Percentiles rank a stretch among this genome's conserved stretches.
Conservation (phyloP, 2,113 vertebrate species). For the Dolichotis patagonum region DNA sequence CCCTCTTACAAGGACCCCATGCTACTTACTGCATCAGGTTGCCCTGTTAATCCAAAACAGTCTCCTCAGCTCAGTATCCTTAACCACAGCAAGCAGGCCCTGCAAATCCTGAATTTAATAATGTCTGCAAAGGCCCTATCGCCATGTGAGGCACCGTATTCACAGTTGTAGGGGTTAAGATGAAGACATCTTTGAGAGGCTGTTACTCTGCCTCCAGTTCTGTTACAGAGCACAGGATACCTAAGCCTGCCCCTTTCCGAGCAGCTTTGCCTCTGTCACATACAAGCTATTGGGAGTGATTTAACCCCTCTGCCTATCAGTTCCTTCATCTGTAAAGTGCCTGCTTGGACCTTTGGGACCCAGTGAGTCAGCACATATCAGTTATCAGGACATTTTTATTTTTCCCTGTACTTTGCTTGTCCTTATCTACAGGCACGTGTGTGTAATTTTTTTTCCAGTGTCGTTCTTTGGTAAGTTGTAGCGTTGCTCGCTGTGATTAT, state of each 20-base stretch:
- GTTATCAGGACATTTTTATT: background rate
- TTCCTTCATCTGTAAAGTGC: background rate
- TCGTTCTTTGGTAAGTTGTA: background rate
- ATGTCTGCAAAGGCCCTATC: background rate
- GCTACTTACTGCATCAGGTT: background rate
- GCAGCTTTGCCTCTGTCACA: background rate
- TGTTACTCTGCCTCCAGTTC: rapidly evolving
- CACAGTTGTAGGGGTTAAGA: too few species aligned
- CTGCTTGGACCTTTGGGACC: background rate
- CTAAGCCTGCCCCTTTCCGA: background rate
- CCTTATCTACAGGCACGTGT: background rate
- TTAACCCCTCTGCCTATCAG: background rate
- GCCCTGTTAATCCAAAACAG: background rate
- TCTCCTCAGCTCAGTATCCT: background rate
- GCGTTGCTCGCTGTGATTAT: rapidly evolving
- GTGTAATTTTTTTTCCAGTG: background rate
- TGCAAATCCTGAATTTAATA: background rate
- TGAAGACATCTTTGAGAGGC: background rate
- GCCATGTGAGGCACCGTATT: background rate
- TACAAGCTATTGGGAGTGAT: background rate
- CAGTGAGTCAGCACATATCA: background rate
- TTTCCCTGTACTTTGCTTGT: background rate
- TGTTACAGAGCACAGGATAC: background rate
- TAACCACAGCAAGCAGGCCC: background rate
- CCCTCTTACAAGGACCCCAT: background rate